Evolutionary conservation across 2,888 invertebrate genomes (phyloP).

Genomic region (Lomographa bimaculata): DNA sequence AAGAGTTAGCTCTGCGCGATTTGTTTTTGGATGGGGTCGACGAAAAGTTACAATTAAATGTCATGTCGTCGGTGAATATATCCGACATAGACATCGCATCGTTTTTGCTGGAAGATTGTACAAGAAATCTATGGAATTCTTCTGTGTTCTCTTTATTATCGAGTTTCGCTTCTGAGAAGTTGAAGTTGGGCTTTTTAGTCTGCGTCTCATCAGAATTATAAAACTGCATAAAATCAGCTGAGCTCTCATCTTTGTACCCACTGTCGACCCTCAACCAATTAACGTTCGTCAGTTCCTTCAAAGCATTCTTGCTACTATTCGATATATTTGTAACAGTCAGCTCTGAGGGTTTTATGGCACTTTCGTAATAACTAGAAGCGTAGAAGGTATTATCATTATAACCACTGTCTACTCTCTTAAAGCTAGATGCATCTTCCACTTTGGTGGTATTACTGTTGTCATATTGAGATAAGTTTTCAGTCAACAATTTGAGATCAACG

Average conservation of each 20-base stretch:
- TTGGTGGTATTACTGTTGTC: conserved; percentile 48
- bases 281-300: conserved; percentile 73
- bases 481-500: conserved; percentile 77
- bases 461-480: conserved; percentile 63
- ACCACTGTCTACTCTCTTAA: conserved; percentile 73
- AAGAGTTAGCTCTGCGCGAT: conserved; percentile 57
- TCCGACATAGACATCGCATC: conserved; percentile 76
- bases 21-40: conserved; percentile 78
- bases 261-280: conserved; percentile 77
- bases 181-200: conserved; percentile 48
- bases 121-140: conserved; percentile 57
- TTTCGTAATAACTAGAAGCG: conserved; percentile 74
- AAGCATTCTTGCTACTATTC: conserved; percentile 52
- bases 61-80: conserved; percentile 70
- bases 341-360: conserved; percentile 80
- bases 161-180: conserved; percentile 56
- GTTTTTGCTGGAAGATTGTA: conserved; percentile 52
- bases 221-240: conserved; percentile 66
- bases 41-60: conserved; percentile 74
- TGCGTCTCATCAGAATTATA: conserved; percentile 50
- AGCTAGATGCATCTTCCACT: conserved; percentile 57
- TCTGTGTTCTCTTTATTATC: conserved; percentile 67
- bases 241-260: conserved; percentile 75
- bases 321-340: conserved; percentile 64
- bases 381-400: conserved; percentile 74